Conservation (phyloP, 92 coral and sea anemone species). For the Porites lobata region DNA sequence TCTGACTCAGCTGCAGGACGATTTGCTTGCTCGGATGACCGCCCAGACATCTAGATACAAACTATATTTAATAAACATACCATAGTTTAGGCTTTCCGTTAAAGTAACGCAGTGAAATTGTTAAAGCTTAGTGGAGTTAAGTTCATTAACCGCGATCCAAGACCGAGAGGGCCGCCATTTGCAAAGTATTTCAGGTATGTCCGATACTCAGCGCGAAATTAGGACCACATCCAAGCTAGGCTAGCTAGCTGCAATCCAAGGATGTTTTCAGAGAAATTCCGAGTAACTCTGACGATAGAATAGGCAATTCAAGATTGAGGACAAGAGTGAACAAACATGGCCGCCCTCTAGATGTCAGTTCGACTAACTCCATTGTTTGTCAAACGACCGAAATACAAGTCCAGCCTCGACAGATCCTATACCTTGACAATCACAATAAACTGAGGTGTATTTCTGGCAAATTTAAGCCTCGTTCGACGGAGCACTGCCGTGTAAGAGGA, state of each 20-base stretch:
- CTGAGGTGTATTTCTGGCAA: conserved; percentile 8
- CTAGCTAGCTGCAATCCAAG: not conserved
- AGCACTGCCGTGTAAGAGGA: not conserved
- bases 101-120: conserved; percentile 27
- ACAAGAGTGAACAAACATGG: conserved; percentile 42
- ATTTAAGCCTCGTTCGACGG: not conserved
- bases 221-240: not conserved
- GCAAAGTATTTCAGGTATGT: not conserved
- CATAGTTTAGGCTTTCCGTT: not conserved
- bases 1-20: conserved; percentile 18
- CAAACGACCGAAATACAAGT: not conserved
- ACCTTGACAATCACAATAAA: conserved; percentile 27
- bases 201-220: not conserved
- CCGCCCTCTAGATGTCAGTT: conserved; percentile 25
- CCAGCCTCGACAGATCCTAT: not conserved
- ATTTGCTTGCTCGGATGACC: conserved; percentile 29
- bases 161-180: conserved; percentile 10
- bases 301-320: conserved; percentile 23
- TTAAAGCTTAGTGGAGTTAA: conserved; percentile 19
- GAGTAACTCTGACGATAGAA: not conserved
- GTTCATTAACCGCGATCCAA: not conserved
- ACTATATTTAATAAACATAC: conserved; percentile 23
- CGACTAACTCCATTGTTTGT: conserved; percentile 5
- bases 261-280: not conserved
- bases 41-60: conserved; percentile 47